Percentiles rank a stretch among this genome's conserved stretches.
Conservation (phyloP, 2,113 vertebrate genomes). For the Neolamprologus variostigma region DNA sequence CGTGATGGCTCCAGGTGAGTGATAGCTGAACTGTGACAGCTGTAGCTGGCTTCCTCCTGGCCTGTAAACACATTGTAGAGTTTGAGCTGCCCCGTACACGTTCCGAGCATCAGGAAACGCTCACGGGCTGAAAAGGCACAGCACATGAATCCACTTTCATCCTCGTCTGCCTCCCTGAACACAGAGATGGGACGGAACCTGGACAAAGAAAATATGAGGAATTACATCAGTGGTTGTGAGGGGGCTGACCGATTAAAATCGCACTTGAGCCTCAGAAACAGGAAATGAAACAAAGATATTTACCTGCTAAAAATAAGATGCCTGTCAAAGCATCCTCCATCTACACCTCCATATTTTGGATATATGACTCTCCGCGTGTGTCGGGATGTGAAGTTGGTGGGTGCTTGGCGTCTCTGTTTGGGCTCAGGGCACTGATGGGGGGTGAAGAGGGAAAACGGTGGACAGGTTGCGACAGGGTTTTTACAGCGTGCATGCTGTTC, state of each 20-base stretch:
- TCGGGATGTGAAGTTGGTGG: slow-evolving; percentile 93
- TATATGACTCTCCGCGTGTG: slow-evolving; percentile 89
- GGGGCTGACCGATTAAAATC: not conserved
- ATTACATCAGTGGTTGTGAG: not conserved
- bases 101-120: slow-evolving; percentile 95
- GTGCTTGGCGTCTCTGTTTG: slow-evolving; percentile 97
- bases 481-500: slow-evolving; percentile 98
- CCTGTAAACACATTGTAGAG: slow-evolving; percentile 98
- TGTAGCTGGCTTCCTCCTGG: slow-evolving; percentile 97
- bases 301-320: slow-evolving; percentile 99
- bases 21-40: slow-evolving; percentile 94
- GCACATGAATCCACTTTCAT: slow-evolving; percentile 96
- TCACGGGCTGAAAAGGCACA: slow-evolving; percentile 97
- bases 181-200: slow-evolving; percentile 98
- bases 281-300: not conserved
- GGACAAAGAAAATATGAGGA: not conserved
- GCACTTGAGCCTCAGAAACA: not conserved
- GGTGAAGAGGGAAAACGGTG: slow-evolving; percentile 98
- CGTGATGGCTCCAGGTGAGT: slow-evolving; percentile 95
- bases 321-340: slow-evolving; percentile 97
- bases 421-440: slow-evolving; percentile 98
- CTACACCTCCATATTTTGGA: slow-evolving; percentile 96
- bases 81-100: slow-evolving; percentile 93
- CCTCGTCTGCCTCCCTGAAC: slow-evolving; percentile 95
- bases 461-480: slow-evolving; percentile 97